Conservation (phyloP, 2,113 vertebrate genomes). For the Myotis brandtii region DNA sequence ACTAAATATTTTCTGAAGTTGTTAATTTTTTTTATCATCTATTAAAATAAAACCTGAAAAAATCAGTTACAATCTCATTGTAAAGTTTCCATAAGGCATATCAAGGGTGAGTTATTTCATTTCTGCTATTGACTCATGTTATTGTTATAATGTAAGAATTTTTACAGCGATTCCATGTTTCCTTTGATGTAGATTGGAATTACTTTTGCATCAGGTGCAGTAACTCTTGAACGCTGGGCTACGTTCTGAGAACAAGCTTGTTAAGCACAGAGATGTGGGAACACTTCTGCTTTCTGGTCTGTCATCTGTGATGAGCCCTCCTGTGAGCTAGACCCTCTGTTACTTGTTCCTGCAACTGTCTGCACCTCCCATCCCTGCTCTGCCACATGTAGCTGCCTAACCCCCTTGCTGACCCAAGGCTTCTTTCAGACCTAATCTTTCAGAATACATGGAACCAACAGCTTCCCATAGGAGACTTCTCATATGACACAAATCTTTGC, state of each 20-base stretch:
- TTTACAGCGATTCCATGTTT: background rate
- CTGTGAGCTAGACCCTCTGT: background rate
- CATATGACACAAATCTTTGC: background rate
- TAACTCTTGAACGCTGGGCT: background rate
- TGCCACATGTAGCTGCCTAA: background rate
- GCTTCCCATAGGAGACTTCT: background rate
- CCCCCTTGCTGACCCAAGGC: background rate
- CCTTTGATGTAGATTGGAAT: background rate
- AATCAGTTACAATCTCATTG: background rate
- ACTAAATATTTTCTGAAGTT: background rate
- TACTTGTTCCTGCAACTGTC: background rate
- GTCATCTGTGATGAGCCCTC: background rate
- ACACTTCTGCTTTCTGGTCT: background rate
- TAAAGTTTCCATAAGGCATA: background rate
- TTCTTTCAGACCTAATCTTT: background rate
- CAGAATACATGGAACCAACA: background rate
- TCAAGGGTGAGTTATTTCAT: background rate
- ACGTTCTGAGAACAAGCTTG: background rate
- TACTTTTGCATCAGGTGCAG: background rate
- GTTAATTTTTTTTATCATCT: background rate
- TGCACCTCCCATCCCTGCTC: background rate
- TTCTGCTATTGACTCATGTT: background rate
- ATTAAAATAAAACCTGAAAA: slow-evolving; percentile 39
- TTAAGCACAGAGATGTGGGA: background rate
- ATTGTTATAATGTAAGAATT: background rate